Conservation (phyloP, 2,797 vertebrate species). For the Enteromius viviparus region DNA sequence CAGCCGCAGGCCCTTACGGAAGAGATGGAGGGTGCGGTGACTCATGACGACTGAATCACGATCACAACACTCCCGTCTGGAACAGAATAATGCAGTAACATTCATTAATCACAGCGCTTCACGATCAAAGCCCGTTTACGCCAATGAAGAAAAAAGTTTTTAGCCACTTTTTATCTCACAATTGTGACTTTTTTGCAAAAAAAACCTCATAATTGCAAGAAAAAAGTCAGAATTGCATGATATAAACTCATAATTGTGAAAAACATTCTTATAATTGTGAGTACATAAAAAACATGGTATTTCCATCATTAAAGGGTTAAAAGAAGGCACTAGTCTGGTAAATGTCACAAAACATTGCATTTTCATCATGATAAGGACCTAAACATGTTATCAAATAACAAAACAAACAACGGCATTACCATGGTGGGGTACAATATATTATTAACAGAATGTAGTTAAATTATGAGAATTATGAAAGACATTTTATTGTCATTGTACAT, state of each 20-base stretch:
- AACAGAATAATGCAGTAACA: not conserved
- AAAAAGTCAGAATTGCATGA: too few relatives aligned
- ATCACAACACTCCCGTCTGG: not conserved
- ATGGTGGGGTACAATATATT: not conserved
- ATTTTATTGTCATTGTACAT: not conserved
- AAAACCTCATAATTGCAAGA: too few relatives aligned
- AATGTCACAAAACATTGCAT: not conserved
- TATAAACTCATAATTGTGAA: too few relatives aligned
- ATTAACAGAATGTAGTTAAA: not conserved
- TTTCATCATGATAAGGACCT: not conserved
- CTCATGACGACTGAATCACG: constrained; percentile 2
- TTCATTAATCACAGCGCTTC: not conserved
- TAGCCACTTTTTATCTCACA: not conserved
- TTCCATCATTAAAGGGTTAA: not conserved
- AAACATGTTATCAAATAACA: not conserved
- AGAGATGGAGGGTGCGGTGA: constrained; percentile 59
- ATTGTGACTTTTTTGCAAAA: too few relatives aligned
- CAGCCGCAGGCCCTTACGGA: constrained; percentile 60
- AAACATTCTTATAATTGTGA: too few relatives aligned
- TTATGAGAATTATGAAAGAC: not conserved
- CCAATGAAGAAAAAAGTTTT: too few relatives aligned
- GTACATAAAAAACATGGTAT: not conserved
- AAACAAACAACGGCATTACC: not conserved
- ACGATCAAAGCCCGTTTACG: too few relatives aligned
- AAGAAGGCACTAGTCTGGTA: not conserved